Evolutionary conservation across 2,888 invertebrate species (phyloP).

Genomic region (Sialis fuliginosa): DNA sequence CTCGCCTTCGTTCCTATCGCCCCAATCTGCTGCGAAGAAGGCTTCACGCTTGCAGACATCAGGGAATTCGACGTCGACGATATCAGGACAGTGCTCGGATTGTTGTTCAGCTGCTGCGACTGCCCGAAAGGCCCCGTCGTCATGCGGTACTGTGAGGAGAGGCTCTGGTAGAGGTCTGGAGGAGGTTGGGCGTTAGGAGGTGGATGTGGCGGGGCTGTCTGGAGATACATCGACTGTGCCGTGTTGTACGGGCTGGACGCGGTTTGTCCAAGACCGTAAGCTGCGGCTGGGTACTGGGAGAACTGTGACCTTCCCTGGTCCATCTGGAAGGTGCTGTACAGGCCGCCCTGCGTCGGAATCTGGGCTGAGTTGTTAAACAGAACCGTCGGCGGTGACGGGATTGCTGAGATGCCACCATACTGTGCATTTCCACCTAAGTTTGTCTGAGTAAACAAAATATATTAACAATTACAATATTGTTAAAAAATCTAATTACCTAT

Average conservation of each 20-base stretch:
- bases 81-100: slow-evolving; percentile 75
- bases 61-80: slow-evolving; percentile 74
- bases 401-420: slow-evolving; percentile 64
- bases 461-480: not conserved
- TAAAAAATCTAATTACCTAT: not conserved
- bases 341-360: slow-evolving; percentile 49
- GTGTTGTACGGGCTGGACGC: slow-evolving; percentile 29
- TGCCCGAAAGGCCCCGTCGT: slow-evolving; percentile 54
- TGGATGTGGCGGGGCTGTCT: slow-evolving; percentile 32
- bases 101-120: slow-evolving; percentile 61
- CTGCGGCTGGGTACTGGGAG: slow-evolving; percentile 56
- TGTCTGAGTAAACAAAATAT: slow-evolving; percentile 17
- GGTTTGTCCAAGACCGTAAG: slow-evolving; percentile 43
- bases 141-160: slow-evolving; percentile 40
- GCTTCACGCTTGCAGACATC: slow-evolving; percentile 77
- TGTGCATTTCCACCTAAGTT: slow-evolving; percentile 31
- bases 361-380: slow-evolving; percentile 62
- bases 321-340: slow-evolving; percentile 69
- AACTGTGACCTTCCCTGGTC: slow-evolving; percentile 57
- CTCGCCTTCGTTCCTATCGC: slow-evolving; percentile 48
- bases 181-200: slow-evolving; percentile 39
- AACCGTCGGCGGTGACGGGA: slow-evolving; percentile 73
- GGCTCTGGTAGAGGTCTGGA: slow-evolving; percentile 52
- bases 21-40: slow-evolving; percentile 63
- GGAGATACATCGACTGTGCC: slow-evolving; percentile 58